Base-by-base conservation (phyloP, 2,797 vertebrate genomes). In the Ceyx erithaca region DNA sequence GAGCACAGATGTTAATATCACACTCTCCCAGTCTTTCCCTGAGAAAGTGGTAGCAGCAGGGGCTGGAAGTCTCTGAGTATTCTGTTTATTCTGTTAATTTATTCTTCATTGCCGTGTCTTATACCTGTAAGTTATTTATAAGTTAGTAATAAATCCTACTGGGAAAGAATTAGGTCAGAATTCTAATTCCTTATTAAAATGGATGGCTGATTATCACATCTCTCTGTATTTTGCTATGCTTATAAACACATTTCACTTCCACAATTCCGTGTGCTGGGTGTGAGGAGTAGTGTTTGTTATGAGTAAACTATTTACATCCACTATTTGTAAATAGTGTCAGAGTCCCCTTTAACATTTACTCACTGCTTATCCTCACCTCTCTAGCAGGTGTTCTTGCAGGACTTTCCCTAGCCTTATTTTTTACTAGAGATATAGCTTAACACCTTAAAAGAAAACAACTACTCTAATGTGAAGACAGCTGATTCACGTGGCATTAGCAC, bases 161-260 rank as follows among this genome's bases (percentile, higher is more conserved):
- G 58, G 61, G 90, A 79, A 81, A 88, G 59, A 94, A 95, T 93
- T 90, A 93, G 94, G 88, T 91, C 94, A 91, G 91, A 92, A 92
- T 92, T 83, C 66, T 82, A 95, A 90, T 80, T 90, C 46, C 46
- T 87, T 88, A 68, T 87, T 88, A 92, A 91, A 88, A 90, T 71
- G 80, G 80, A 80, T 80, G 43, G 35, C n/a, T 94, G 90, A 86
- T 91, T 73, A 92, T 75, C 71, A 90, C 68, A 75, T 64, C 30
- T 66, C 41, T 57, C 30, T 58, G 15, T 16, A 28, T 64, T 85
- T 66, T 63, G 37, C 43, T 80, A 67, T 11, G 57, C n/a, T 92
- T 82, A 40, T 49, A 85, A 87, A 76, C 51, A 70, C 41, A 46
- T 80, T 63, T 13, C n/a, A 58, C 26, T 58, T 46, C 31, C 64